phyloP scores from a whole-genome alignment of 2,888 invertebrate genomes.

The Leptinotarsa rubiginosa region DNA sequence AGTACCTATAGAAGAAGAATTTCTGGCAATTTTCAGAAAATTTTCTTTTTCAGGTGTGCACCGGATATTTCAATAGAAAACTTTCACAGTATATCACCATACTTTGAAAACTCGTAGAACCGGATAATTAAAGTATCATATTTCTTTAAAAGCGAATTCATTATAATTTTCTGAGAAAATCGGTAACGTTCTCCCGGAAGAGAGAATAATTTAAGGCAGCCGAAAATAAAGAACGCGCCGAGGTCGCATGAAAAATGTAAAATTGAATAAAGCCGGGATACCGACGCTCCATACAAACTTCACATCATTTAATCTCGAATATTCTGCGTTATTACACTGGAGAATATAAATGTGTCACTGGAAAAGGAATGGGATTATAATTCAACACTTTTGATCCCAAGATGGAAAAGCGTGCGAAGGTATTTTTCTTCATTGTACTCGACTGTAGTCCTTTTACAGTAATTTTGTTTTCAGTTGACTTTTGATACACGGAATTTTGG shows the following conservation, averaged over 20 bases:
- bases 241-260: constrained; percentile 26
- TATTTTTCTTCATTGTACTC: not conserved
- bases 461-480: not conserved
- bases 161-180: constrained; percentile 15
- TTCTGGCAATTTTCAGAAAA: too few relatives aligned
- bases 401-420: not conserved
- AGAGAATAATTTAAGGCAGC: constrained; percentile 18
- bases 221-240: constrained; percentile 2
- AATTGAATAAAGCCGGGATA: constrained; percentile 5
- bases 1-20: too few relatives aligned
- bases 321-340: not conserved
- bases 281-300: constrained; percentile 19
- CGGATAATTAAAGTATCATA: constrained; percentile 10
- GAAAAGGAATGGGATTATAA: constrained; percentile 7
- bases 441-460: not conserved
- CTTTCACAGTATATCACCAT: not conserved
- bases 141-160: constrained; percentile 1
- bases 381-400: not conserved
- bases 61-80: not conserved
- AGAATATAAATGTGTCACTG: constrained; percentile 11
- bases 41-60: too few relatives aligned
- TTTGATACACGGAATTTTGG: too few relatives aligned
- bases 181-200: constrained; percentile 10
- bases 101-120: not conserved
- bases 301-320: constrained; percentile 14